Base-by-base conservation (phyloP, 92 coral and sea anemone species). In the Pocillopora grandis region DNA sequence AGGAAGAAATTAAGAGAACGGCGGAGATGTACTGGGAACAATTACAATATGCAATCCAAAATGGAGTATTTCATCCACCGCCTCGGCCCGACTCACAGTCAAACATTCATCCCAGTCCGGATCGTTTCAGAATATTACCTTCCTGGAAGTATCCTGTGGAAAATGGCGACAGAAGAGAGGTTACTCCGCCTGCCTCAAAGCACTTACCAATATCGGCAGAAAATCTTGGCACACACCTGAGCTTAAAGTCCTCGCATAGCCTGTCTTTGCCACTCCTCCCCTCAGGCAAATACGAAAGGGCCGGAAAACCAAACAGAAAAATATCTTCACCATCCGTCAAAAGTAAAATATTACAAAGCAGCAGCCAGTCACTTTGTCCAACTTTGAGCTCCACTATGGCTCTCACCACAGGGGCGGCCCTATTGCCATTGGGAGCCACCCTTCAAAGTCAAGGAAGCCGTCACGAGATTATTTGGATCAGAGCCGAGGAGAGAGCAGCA, bases 11-110 rank as follows among this genome's bases (percentile, higher is more conserved):
- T 73, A 42, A 62, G 74, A 62, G 65, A 65, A 64, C 48, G 35
- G 86, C 86, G 75, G 86, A 83, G 74, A n/a, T 49, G 70, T 11
- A 83, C 80, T 83, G 80, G 86, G 63, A 27, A 17, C 74, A 16
- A 63, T 42, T 83, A 15, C 74, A 74, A 83, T 79, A 74, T 48
- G 86, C 86, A 5, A 52, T 62, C 3, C 18, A 23, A 56, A 3
- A 20, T 12, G 80, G 86, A 31, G 56, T 15, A 6, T 74, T 83
- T 2, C 79, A 83, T 56, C 15, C 64, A 8, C 58, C 86, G 31
- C 75, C 13, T 78, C 71, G 72, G 21, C 57, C 55, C n/a, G 48
- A 56, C 33, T n/a, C 55, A 17, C 79, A 55, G 36, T 62, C 71
- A 60, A 33, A 36, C 27, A 60, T n/a, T 21, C 19, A 79, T 35